These are phyloP conservation scores for Colius striatus DNA, from an alignment of 2,113 vertebrate genomes.

Conservation along the genomic window DNA sequence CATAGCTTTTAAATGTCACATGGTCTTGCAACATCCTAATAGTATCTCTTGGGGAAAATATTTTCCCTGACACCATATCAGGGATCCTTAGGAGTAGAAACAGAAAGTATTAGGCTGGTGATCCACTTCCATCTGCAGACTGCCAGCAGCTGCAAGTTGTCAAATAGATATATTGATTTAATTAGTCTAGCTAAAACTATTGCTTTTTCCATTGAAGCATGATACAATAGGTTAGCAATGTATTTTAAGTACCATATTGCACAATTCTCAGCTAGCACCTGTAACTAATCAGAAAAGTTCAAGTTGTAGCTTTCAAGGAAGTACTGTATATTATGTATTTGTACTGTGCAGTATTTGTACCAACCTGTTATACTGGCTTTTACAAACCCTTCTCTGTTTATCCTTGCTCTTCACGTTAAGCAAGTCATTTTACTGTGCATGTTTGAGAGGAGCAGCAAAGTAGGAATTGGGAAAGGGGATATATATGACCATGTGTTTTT, in stretches of 20 bases:
- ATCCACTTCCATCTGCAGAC: constrained; percentile 48
- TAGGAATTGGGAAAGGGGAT: background rate
- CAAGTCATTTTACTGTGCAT: background rate
- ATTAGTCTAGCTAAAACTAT: constrained; percentile 69
- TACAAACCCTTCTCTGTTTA: background rate
- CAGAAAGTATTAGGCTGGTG: constrained; percentile 38
- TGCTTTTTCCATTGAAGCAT: constrained; percentile 26
- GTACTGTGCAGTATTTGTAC: background rate
- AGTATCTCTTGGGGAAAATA: constrained; percentile 71
- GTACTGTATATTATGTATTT: background rate
- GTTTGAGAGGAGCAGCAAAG: background rate
- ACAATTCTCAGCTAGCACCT: constrained; percentile 5
- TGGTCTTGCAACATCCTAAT: constrained; percentile 68
- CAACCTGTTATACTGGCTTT: background rate
- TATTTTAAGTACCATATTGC: background rate
- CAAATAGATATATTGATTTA: constrained; percentile 77
- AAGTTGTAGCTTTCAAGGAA: constrained; percentile 5
- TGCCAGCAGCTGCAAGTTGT: constrained; percentile 61
- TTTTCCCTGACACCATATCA: constrained; percentile 51
- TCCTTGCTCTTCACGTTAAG: background rate
- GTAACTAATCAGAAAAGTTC: background rate
- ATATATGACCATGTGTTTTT: background rate
- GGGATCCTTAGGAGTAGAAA: constrained; percentile 63
- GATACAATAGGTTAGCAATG: background rate
- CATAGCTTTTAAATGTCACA: constrained; percentile 63